phyloP scores from a whole-genome alignment of 1,140 invertebrate species.

The Sipha flava region DNA sequence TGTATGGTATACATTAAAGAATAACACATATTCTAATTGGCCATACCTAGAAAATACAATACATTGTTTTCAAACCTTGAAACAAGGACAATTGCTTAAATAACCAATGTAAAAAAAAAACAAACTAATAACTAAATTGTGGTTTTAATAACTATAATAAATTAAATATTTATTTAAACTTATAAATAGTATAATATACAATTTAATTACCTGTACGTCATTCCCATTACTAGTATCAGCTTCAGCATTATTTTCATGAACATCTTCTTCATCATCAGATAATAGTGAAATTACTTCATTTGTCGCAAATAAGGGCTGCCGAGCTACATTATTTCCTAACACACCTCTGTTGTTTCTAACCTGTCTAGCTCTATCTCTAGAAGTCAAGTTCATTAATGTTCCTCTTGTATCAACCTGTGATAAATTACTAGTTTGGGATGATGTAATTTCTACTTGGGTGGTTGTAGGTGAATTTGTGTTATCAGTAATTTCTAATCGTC shows the following conservation, averaged over 20 bases:
- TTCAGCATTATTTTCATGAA: neutral
- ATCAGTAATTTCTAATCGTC: neutral
- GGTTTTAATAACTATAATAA: neutral
- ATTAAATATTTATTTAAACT: neutral
- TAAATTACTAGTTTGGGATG: neutral
- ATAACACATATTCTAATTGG: neutral
- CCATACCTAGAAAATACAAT: constrained; percentile 2
- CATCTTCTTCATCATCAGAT: neutral
- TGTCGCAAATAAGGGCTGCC: too few relatives aligned
- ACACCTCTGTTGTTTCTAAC: neutral
- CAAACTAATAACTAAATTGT: too few relatives aligned
- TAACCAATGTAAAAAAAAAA: neutral
- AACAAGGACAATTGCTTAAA: neutral
- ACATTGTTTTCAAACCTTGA: neutral
- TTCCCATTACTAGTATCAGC: too few relatives aligned
- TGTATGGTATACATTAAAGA: neutral
- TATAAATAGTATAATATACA: too few relatives aligned
- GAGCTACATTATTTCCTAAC: neutral
- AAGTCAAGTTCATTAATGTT: too few relatives aligned
- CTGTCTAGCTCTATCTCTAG: too few relatives aligned
- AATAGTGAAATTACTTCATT: too few relatives aligned
- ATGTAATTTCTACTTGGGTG: neutral
- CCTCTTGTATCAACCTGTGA: too few relatives aligned
- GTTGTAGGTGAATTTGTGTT: neutral
- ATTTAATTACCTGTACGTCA: neutral